phyloP scores from a whole-genome alignment of 2,113 vertebrate genomes.

The Gasterosteus nipponicus region DNA sequence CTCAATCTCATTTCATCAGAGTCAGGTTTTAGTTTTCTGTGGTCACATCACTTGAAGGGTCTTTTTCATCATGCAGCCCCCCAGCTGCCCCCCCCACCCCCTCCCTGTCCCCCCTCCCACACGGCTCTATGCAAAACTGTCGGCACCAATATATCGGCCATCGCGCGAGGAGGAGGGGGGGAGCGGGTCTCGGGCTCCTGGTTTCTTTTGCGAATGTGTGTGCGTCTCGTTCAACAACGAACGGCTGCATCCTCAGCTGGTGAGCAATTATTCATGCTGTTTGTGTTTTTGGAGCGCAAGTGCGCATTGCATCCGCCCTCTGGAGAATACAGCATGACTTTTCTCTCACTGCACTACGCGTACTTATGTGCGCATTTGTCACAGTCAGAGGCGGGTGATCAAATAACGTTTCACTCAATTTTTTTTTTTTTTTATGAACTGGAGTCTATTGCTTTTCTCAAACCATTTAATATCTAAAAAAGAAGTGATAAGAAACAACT shows the following conservation, averaged over 20 bases:
- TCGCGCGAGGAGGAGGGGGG: constrained; percentile 1
- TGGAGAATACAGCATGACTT: constrained; percentile 40
- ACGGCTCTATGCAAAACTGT: constrained; percentile 30
- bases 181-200: background rate
- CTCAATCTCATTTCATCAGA: constrained; percentile 28
- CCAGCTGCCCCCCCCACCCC: constrained; percentile 24
- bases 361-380: constrained; percentile 47
- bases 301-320: constrained; percentile 41
- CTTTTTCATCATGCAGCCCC: constrained; percentile 38
- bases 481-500: constrained; percentile 29
- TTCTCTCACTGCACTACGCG: constrained; percentile 22
- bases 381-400: constrained; percentile 61
- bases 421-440: constrained; percentile 20
- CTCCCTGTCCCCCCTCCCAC: background rate
- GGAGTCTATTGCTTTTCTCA: constrained; percentile 61
- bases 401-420: constrained; percentile 46
- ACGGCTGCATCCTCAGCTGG: constrained; percentile 54
- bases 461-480: constrained; percentile 50
- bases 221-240: constrained; percentile 42
- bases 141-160: constrained; percentile 36
- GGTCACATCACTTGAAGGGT: constrained; percentile 29
- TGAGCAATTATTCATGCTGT: constrained; percentile 68
- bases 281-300: constrained; percentile 58
- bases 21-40: constrained; percentile 6
- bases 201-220: constrained; percentile 22